Evolutionary conservation across 2,888 invertebrate species (phyloP), one percentile per base, ranked within the genome.

Genomic region (Sussaba pulchella): DNA sequence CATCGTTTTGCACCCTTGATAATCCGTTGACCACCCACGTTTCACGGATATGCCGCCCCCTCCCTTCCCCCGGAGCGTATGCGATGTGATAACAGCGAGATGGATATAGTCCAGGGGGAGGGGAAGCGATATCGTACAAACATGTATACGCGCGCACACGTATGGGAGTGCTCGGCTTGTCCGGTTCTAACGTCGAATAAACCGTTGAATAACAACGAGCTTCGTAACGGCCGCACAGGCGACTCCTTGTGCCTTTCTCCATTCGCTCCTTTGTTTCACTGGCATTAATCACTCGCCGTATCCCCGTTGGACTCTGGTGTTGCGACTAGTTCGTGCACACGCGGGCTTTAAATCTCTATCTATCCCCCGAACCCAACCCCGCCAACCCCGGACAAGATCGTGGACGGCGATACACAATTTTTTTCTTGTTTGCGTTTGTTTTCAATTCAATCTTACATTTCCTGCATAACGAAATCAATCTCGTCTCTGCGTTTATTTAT

Each of bases 221-320:
- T 14, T 39, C 64, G 70, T 54, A 57, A 61, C 73, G 52, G 14
- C 21, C 26, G 31, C 39, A 41, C 19, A 43, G 41, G 66, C 21
- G 41, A 39, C 52, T 63, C 73, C 45, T 70, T 57, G 78, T 69
- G 78, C 81, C 85, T 88, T 86, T 87, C 88, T 86, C 83, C 64
- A 72, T 50, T 71, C 78, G 66, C 69, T 85, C 83, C 86, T 85
- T 89, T 87, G 85, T 89, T 85, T 82, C 59, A 14, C 43, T 36
- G 45, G 76, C 81, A 86, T 87, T 87, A 87, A 88, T 88, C 87
- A 86, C 83, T 73, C 81, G 77, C 43, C 6, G 6, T 41, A 69
- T 59, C 71, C 64, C 31, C 76, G 71, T 66, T 73, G 71, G 80
- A 70, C 70, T 31, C 31, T 61, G 17, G 31, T 26, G 66, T 31